Base-by-base conservation (phyloP, 2,797 vertebrate genomes). In the Chaenodraco wilsoni region DNA sequence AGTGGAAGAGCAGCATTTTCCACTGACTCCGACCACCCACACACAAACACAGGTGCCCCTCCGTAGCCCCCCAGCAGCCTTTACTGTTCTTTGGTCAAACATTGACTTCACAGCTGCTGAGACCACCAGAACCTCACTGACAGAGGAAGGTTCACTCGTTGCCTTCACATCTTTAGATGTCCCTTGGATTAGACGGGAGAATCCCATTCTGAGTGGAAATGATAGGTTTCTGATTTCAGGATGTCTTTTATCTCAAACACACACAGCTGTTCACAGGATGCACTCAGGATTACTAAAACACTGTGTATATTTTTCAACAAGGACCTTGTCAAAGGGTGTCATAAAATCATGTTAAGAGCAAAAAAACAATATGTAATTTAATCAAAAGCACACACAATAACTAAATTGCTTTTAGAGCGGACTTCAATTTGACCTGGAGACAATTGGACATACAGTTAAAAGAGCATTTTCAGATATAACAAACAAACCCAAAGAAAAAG, bases 161-260 rank as follows among this genome's bases (percentile, higher is more conserved):
- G 41, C 3, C 71, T 43, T 84, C 72, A 14, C 1, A 73, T 68
- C 70, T 73, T 81, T 44, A 82, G 65, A 79, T 72, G 81, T 63
- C 68, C 71, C 67, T 65, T 65, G 71, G 63, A 66, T 76, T 48
- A 65, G 57, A 71, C 9, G 41, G 58, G 72, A 50, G 57, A 80
- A 66, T 74, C 48, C 45, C 72, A 77, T 68, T 69, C 64, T 58
- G n/a, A 15, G 69, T 66, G 74, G 40, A 83, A 87, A 90, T 90
- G 74, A 78, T 65, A 66, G 87, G 89, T 78, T 85, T 88, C 49
- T 16, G 14, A 61, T 83, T 85, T 74, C 82, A 90, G 83, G 78
- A 82, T 75, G n/a, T 65, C 87, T 79, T 86, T 84, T 71, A 78
- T 84, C 71, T 58, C 21, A 69, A 66, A 71, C 58, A 52, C 49